phyloP scores from a whole-genome alignment of 1,140 invertebrate genomes.

The Conus ventricosus region DNA sequence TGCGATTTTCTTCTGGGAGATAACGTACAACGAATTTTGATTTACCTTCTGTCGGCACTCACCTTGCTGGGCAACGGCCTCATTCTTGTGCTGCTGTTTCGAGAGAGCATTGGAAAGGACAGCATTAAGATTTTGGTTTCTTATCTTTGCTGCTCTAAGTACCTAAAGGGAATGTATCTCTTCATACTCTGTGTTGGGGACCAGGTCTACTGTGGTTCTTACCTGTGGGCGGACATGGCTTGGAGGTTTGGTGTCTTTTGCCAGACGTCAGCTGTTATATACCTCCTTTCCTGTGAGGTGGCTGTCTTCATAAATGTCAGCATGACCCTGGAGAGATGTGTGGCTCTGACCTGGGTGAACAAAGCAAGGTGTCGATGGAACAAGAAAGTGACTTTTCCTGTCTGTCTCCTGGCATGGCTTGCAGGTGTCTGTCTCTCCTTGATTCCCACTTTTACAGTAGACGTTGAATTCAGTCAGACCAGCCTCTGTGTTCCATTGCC shows the following conservation, averaged over 20 bases:
- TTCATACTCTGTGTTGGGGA: slow-evolving; percentile 42
- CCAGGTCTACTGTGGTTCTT: slow-evolving; percentile 44
- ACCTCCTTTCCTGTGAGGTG: slow-evolving; percentile 26
- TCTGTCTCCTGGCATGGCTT: slow-evolving; percentile 18
- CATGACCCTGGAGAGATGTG: slow-evolving; percentile 51
- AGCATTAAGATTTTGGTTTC: slow-evolving; percentile 36
- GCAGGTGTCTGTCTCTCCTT: slow-evolving; percentile 6
- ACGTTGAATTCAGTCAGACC: too few relatives aligned
- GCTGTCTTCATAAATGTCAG: slow-evolving; percentile 30
- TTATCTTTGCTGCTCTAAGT: slow-evolving; percentile 40
- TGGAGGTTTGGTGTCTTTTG: slow-evolving; percentile 52
- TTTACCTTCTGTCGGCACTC: slow-evolving; percentile 41
- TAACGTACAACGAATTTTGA: not conserved
- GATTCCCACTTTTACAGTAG: too few relatives aligned
- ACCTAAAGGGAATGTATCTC: slow-evolving; percentile 51
- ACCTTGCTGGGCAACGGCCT: slow-evolving; percentile 47
- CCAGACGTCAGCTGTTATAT: slow-evolving; percentile 41
- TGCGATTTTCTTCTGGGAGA: slow-evolving; percentile 42
- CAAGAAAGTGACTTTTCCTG: not conserved
- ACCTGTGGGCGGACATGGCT: slow-evolving; percentile 45
- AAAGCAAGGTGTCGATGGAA: too few relatives aligned
- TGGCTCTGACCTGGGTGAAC: not conserved
- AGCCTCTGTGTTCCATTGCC: too few relatives aligned
- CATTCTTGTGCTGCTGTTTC: slow-evolving; percentile 36
- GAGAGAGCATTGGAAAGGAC: not conserved